Percentiles rank a stretch among this genome's conserved stretches.
Conservation (phyloP, 2,113 vertebrate genomes). For the Cheilinus undulatus region DNA sequence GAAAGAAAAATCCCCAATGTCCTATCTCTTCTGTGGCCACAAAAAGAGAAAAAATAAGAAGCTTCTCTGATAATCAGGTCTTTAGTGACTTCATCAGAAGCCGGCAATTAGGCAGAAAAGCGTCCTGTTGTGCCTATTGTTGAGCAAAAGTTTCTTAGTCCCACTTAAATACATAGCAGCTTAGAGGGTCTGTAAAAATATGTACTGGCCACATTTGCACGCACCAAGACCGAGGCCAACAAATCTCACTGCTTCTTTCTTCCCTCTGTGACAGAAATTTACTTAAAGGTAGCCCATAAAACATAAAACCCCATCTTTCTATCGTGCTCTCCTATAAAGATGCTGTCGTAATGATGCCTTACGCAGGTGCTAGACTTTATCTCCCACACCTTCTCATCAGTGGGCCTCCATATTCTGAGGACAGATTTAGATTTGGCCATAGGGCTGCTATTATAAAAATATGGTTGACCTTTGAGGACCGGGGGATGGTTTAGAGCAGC, state of each 20-base stretch:
- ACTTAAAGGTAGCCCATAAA: constrained; percentile 56
- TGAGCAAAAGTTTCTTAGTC: neutral
- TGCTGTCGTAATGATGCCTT: constrained; percentile 49
- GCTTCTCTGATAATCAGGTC: too few relatives aligned
- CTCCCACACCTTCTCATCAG: constrained; percentile 44
- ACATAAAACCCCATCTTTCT: constrained; percentile 47
- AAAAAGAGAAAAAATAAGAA: too few relatives aligned
- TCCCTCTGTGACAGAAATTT: constrained; percentile 46
- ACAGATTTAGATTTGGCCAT: constrained; percentile 78
- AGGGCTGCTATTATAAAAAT: constrained; percentile 80
- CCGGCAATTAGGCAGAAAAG: too few relatives aligned
- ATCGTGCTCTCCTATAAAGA: constrained; percentile 55
- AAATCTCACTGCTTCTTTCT: constrained; percentile 18
- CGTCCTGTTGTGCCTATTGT: too few relatives aligned
- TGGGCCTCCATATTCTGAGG: constrained; percentile 52
- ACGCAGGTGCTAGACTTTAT: constrained; percentile 52
- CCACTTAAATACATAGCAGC: neutral
- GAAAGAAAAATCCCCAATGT: too few relatives aligned
- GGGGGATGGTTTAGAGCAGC: constrained; percentile 54
- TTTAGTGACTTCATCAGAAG: too few relatives aligned
- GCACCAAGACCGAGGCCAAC: constrained; percentile 1
- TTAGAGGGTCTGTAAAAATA: constrained; percentile 5
- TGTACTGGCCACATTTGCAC: neutral
- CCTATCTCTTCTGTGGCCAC: too few relatives aligned
- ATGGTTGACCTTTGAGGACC: constrained; percentile 82